Evolutionary conservation across 1,140 invertebrate species (phyloP), one percentile per base, ranked within the genome.

Genomic region (Heliothis virescens): DNA sequence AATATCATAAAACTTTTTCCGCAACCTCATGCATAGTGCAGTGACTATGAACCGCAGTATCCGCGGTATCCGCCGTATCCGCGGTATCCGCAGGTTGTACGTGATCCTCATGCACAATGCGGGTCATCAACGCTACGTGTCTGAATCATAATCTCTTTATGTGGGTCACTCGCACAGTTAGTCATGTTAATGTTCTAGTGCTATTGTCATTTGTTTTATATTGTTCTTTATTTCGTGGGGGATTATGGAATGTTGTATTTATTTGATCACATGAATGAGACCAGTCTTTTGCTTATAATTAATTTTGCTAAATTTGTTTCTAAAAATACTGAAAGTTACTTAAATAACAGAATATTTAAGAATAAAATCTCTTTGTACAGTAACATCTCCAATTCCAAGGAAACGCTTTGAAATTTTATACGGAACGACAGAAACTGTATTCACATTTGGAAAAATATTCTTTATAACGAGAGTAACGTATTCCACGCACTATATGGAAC

Each of bases 91-190:
- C 48, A 52, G 67, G 16, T 67, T 16, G 67, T 16, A 71, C 67
- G 67, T 71, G 67, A 71, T 18, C 21, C 21, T 29, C 67, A 29
- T 71, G 67, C 67, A 52, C 47, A 71, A 71, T 52, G 67, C 48
- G 67, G 13, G 52, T 53, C 67, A 71, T 71, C 67, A 50, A 13
- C 65, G 47, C 29, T 71, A 71, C 52, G 16, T 71, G 21, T 53
- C 67, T 50, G 21, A 53, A 71, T 71, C 67, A 71, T 71, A 71
- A 71, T 71, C 67, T 50, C 34, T 53, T 53, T 71, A 71, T 71
- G 67, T 71, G 48, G 67, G 67, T 71, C 67, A 71, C 21, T 52
- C 48, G 52, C 48, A 18, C 41, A 16, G 48, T 50, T 52, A 71
- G 13, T 52, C 1, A 71, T 50, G 34, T 71, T n/a, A 71, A 71